phyloP scores from a whole-genome alignment of 2,797 vertebrate species.

The Florisuga fusca region DNA sequence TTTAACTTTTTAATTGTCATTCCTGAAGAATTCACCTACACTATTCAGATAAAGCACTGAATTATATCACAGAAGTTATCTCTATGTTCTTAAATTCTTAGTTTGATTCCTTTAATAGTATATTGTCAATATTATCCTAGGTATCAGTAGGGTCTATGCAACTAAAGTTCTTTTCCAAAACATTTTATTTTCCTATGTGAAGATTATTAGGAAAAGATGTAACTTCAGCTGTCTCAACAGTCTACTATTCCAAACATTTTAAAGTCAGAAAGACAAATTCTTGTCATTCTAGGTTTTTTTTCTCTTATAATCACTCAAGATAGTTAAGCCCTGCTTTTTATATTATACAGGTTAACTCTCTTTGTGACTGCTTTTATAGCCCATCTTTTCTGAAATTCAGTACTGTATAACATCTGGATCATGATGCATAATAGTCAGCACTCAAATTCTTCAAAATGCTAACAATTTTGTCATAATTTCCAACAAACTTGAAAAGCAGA shows the following conservation, averaged over 20 bases:
- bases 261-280: neutral
- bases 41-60: neutral
- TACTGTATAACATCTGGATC: neutral
- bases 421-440: neutral
- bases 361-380: neutral
- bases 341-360: neutral
- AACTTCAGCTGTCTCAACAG: neutral
- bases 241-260: constrained; percentile 12
- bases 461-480: neutral
- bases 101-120: neutral
- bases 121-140: neutral
- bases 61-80: neutral
- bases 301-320: neutral
- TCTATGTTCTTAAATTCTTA: neutral
- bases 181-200: neutral
- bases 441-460: constrained; percentile 1
- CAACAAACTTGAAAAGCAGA: neutral
- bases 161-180: neutral
- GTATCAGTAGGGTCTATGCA: neutral
- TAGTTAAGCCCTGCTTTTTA: neutral
- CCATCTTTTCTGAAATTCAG: neutral
- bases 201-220: neutral
- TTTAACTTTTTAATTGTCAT: neutral
- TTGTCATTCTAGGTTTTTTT: neutral
- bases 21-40: neutral